Percentiles rank a stretch among this genome's conserved stretches.
phyloP scores from a whole-genome alignment of 2,888 invertebrate species.

The Gandaritis pyraliata region DNA sequence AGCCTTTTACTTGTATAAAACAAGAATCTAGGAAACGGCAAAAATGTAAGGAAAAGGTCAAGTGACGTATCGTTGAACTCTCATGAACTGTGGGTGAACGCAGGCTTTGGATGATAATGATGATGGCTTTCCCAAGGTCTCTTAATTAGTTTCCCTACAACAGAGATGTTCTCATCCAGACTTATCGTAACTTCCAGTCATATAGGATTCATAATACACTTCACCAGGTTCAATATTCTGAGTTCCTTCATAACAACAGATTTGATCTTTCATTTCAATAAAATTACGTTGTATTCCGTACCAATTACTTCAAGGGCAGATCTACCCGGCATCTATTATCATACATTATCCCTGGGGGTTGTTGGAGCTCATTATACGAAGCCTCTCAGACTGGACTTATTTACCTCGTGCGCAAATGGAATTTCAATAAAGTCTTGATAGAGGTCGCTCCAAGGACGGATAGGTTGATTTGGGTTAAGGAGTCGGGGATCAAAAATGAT shows the following conservation, averaged over 20 bases:
- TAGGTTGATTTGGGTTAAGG: slow-evolving; percentile 27
- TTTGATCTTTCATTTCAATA: not conserved
- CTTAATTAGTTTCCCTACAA: not conserved
- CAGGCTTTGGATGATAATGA: too few relatives aligned
- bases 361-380: slow-evolving; percentile 55
- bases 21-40: too few relatives aligned
- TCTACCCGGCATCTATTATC: slow-evolving; percentile 57
- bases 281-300: slow-evolving; percentile 3
- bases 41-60: too few relatives aligned
- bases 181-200: not conserved
- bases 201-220: not conserved
- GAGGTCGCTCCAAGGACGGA: slow-evolving; percentile 25
- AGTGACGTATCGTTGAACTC: too few relatives aligned
- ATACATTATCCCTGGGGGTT: slow-evolving; percentile 59
- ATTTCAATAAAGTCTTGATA: slow-evolving; percentile 32
- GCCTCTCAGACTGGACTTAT: slow-evolving; percentile 40
- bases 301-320: slow-evolving; percentile 51
- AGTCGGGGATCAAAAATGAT: slow-evolving; percentile 21
- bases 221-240: too few relatives aligned
- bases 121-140: too few relatives aligned
- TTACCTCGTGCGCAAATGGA: slow-evolving; percentile 44
- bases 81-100: too few relatives aligned
- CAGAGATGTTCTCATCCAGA: not conserved
- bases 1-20: too few relatives aligned
- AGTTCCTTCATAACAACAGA: not conserved